These are phyloP conservation scores for Lagocephalus sceleratus DNA, from an alignment of 2,797 vertebrate genomes.

Conservation along the genomic window DNA sequence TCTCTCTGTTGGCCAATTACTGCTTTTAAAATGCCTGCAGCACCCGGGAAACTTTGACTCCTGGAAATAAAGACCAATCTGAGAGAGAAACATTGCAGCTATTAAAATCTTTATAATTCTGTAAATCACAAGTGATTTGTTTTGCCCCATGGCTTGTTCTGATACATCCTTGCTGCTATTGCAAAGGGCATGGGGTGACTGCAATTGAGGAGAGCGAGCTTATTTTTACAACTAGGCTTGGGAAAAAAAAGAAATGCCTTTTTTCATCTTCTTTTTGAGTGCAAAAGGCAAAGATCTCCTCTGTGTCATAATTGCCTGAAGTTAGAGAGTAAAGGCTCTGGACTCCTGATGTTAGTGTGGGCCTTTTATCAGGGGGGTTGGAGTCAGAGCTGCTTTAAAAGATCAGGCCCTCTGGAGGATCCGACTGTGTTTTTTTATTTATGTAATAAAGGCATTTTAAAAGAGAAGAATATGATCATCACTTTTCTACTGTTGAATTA, in stretches of 20 bases:
- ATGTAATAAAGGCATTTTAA: conserved; percentile 75
- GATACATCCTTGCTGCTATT: conserved; percentile 79
- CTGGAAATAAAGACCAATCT: conserved; percentile 85
- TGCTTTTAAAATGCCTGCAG: conserved; percentile 79
- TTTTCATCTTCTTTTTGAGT: conserved; percentile 69
- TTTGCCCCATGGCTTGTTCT: conserved; percentile 82
- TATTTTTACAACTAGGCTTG: conserved; percentile 79
- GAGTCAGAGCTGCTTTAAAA: conserved; percentile 76
- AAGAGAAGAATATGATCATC: conserved; percentile 54
- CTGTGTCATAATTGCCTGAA: conserved; percentile 83
- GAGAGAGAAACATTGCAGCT: conserved; percentile 79
- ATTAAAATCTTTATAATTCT: conserved; percentile 87
- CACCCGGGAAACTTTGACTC: conserved; percentile 82
- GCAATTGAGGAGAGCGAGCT: conserved; percentile 75
- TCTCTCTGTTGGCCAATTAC: conserved; percentile 86
- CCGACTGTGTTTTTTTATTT: conserved; percentile 70
- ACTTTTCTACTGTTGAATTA: conserved; percentile 42
- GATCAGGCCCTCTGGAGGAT: conserved; percentile 74
- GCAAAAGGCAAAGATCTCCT: conserved; percentile 78
- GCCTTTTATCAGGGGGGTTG: conserved; percentile 75
- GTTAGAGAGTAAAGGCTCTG: conserved; percentile 79
- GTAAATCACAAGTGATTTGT: conserved; percentile 85
- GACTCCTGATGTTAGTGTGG: conserved; percentile 76
- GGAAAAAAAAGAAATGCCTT: conserved; percentile 64
- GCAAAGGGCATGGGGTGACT: conserved; percentile 74